These are phyloP conservation scores for Panagrolaimus sp. DNA, from an alignment of 1,140 invertebrate species.

Conservation along the genomic window DNA sequence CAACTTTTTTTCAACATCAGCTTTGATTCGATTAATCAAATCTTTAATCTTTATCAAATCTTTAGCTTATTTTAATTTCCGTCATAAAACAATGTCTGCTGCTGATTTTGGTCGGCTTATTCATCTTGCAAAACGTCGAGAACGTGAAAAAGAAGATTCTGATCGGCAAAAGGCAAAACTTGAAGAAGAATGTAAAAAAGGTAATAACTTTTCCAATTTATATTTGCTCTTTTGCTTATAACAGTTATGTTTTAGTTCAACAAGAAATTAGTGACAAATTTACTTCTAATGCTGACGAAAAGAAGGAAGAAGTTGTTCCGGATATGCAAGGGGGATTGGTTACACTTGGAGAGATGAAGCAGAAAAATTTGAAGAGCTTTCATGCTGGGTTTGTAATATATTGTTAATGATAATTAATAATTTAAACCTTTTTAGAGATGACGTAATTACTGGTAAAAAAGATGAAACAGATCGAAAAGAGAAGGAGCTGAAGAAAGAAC, in stretches of 20 bases:
- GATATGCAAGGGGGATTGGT: slow-evolving; percentile 68
- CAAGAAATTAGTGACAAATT: slow-evolving; percentile 94
- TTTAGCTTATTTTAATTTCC: too few relatives aligned
- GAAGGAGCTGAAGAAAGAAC: neutral
- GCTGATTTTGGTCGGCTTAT: slow-evolving; percentile 93
- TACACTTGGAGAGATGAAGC: slow-evolving; percentile 96
- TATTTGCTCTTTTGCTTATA: neutral
- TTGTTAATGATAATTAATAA: neutral
- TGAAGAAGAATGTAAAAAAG: slow-evolving; percentile 81
- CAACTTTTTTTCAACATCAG: too few relatives aligned
- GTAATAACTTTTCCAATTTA: slow-evolving; percentile 56
- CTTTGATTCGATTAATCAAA: too few relatives aligned
- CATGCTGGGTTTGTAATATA: slow-evolving; percentile 69
- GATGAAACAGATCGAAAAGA: neutral
- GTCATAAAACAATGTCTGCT: slow-evolving; percentile 69
- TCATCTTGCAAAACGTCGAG: slow-evolving; percentile 93
- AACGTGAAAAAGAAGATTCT: slow-evolving; percentile 91
- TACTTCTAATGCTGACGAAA: slow-evolving; percentile 93
- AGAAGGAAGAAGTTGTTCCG: slow-evolving; percentile 85
- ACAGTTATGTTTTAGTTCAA: slow-evolving; percentile 34
- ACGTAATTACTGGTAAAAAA: slow-evolving; percentile 21
- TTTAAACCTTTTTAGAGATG: slow-evolving; percentile 9
- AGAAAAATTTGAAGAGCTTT: slow-evolving; percentile 91
- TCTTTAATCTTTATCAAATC: too few relatives aligned
- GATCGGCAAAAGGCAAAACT: slow-evolving; percentile 93